Conservation (phyloP, 2,113 vertebrate genomes). For the Trinectes maculatus region DNA sequence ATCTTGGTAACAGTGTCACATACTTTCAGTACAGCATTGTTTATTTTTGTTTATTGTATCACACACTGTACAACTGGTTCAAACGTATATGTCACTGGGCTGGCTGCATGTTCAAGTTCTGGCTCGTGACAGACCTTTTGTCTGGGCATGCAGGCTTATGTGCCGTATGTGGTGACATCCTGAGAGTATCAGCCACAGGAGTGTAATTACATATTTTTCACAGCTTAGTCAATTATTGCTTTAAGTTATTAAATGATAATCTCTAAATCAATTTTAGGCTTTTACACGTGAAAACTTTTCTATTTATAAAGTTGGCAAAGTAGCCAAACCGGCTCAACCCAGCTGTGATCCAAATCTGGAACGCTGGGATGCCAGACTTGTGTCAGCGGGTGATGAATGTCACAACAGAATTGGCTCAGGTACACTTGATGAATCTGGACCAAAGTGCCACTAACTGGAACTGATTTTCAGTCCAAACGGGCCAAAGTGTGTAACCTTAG, state of each 20-base stretch:
- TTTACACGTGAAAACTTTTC: slow-evolving; percentile 1
- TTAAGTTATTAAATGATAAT: not conserved
- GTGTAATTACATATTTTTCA: slow-evolving; percentile 24
- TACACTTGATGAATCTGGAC: slow-evolving; percentile 5
- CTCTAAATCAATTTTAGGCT: not conserved
- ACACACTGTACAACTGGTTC: slow-evolving; percentile 10
- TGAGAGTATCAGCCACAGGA: slow-evolving; percentile 18
- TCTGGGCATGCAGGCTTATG: slow-evolving; percentile 39
- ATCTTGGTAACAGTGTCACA: not conserved
- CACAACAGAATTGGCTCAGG: not conserved
- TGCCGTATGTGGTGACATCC: not conserved
- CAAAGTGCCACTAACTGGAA: not conserved
- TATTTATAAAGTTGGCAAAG: not conserved
- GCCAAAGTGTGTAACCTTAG: not conserved
- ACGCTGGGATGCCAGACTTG: slow-evolving; percentile 7
- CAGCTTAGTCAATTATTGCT: slow-evolving; percentile 4
- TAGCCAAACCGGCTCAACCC: not conserved
- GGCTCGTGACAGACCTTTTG: slow-evolving; percentile 19
- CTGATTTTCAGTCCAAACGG: not conserved
- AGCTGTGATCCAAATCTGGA: slow-evolving; percentile 3
- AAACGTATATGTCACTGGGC: slow-evolving; percentile 5
- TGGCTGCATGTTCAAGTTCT: slow-evolving; percentile 13
- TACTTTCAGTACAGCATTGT: no score
- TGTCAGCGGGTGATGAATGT: slow-evolving; percentile 14
- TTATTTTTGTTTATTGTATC: not conserved